A percentile compares a stretch with the other conserved stretches of the same genome.
phyloP scores from a whole-genome alignment of 2,797 vertebrate genomes.

The Neosalanx taihuensis region DNA sequence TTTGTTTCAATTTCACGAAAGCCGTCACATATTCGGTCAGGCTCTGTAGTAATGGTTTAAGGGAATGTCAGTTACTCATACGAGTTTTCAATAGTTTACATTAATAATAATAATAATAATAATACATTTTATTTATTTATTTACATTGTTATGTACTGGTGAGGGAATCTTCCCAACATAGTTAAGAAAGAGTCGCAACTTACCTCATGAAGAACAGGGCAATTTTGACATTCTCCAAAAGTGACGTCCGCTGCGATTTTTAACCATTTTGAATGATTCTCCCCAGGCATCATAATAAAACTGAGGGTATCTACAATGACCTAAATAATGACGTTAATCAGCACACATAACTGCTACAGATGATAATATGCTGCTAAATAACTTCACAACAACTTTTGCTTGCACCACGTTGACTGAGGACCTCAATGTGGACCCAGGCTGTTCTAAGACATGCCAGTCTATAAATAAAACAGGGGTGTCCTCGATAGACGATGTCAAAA shows the following conservation, averaged over 20 bases:
- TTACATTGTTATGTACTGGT: not conserved
- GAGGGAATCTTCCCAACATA: not conserved
- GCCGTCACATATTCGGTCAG: conserved; percentile 90
- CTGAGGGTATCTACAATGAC: not conserved
- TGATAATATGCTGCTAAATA: not conserved
- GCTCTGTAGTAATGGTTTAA: conserved; percentile 71
- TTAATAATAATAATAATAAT: no score
- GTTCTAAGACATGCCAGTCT: conserved; percentile 40
- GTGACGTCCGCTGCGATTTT: conserved; percentile 75
- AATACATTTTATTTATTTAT: no score
- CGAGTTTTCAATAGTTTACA: not conserved
- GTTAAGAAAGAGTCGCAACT: not conserved
- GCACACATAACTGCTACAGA: not conserved
- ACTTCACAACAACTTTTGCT: not conserved
- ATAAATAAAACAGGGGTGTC: not conserved
- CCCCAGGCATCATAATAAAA: conserved; percentile 91
- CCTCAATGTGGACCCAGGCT: conserved; percentile 55
- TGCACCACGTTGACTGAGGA: conserved; percentile 70
- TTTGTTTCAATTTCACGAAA: conserved; percentile 90
- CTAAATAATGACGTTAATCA: not conserved
- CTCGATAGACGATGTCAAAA: no score
- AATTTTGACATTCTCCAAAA: conserved; percentile 79
- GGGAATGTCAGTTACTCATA: not conserved
- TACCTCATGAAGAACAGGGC: conserved; percentile 78
- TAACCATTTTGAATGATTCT: conserved; percentile 75